Base-by-base conservation (phyloP, 1,140 invertebrate species). In the Drosophila fuyamai region DNA sequence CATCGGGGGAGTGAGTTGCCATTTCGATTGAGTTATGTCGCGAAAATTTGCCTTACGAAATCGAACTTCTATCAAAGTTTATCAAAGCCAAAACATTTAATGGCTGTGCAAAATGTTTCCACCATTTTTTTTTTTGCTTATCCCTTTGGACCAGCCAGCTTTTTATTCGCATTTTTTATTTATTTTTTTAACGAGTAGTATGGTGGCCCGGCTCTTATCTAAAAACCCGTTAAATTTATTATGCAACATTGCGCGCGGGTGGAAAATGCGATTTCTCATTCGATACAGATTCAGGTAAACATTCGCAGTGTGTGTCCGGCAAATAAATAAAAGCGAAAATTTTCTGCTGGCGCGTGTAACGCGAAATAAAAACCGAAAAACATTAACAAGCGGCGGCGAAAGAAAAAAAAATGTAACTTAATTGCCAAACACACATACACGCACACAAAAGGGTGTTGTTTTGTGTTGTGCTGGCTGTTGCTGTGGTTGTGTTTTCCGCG, bases 321-420 rank as follows among this genome's bases (percentile, higher is more conserved):
- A 76, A 79, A 86, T 88, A 88, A 86, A 86, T 82, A 88, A 86
- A 71, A 47, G 66, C 36, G 65, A 57, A 56, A 59, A 62, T 66
- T 78, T 80, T 55, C 51, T 40, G 50, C 44, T 78, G 65, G 73
- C 65, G 65, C 82, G 81, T 83, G 81, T 83, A 70, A 68, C 66
- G 66, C 65, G 63, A 71, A 74, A 68, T 43, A 43, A 79, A 50
- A 48, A 48, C 23, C 10, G 55, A 47, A 23, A 56, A 74, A 82
- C 82, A 86, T 86, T 86, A 86, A 86, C 82, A 88, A 83, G 82
- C 77, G 79, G 70, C 68, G 81, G 83, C 16, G 72, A 50, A 75
- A 85, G 57, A 84, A 85, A 61, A 84, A 86, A 84, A 86, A 82
- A 88, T 86, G 79, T 86, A 86, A 86, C 82, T 86, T 86, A 86